Percentiles rank a stretch among this genome's conserved stretches.
Conservation (phyloP, 1,140 invertebrate species). For the Arctopsyche grandis region DNA sequence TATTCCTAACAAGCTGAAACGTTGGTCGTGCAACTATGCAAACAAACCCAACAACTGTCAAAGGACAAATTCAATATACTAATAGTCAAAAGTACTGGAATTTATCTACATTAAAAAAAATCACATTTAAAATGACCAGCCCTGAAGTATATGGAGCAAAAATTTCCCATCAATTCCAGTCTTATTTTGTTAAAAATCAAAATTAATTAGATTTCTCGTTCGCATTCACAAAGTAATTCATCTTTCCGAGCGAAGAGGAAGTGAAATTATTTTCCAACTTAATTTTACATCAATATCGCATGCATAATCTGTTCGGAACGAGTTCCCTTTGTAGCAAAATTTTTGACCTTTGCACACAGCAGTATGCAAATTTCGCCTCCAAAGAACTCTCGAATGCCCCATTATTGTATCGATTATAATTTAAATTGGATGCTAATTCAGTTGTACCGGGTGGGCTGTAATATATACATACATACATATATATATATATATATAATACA, state of each 20-base stretch:
- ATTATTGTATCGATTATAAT: slow-evolving; percentile 53
- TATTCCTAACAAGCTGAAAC: too few species aligned
- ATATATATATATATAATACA: neutral
- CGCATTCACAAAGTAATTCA: neutral
- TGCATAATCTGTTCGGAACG: slow-evolving; percentile 3
- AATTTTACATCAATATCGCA: slow-evolving; percentile 5
- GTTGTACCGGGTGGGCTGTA: slow-evolving; percentile 13
- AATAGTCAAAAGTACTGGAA: too few species aligned
- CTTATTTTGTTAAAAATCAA: neutral
- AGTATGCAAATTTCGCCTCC: neutral
- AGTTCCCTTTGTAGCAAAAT: neutral
- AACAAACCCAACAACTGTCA: too few species aligned
- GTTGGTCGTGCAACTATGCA: too few species aligned
- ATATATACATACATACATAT: neutral
- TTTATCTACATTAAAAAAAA: too few species aligned
- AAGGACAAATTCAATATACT: too few species aligned
- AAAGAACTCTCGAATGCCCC: slow-evolving; percentile 16
- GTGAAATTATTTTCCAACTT: slow-evolving; percentile 7
- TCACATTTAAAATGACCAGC: too few species aligned
- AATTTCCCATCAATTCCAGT: too few species aligned
- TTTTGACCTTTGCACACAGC: slow-evolving; percentile 10
- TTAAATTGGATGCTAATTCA: slow-evolving; percentile 53
- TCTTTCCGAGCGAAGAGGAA: neutral
- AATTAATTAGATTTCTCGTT: neutral
- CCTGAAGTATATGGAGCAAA: too few species aligned